Percentiles rank a stretch among this genome's conserved stretches.
phyloP scores from a whole-genome alignment of 2,797 vertebrate genomes.

The Sebastiscus tertius region DNA sequence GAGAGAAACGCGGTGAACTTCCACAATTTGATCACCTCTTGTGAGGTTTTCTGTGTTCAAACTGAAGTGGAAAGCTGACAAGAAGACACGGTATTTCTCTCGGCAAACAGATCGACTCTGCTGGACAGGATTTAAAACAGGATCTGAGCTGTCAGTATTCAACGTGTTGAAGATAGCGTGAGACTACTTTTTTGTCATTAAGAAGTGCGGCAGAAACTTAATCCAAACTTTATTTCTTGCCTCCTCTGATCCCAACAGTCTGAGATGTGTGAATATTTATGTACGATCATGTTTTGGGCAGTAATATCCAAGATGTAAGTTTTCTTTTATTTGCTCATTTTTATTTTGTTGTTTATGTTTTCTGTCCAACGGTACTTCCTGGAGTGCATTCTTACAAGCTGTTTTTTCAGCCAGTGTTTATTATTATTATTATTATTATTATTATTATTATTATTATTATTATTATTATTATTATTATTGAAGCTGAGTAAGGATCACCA shows the following conservation, averaged over 20 bases:
- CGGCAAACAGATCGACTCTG: not conserved
- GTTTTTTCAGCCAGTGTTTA: constrained; percentile 53
- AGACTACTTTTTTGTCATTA: not conserved
- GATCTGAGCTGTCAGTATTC: constrained; percentile 11
- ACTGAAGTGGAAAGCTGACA: not conserved
- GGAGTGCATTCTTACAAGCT: constrained; percentile 83
- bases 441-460: constrained; percentile 28
- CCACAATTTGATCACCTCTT: not conserved
- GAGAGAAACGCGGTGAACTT: not conserved
- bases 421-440: not conserved
- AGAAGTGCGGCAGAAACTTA: not conserved
- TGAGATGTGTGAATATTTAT: constrained; percentile 68
- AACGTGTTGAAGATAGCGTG: not conserved
- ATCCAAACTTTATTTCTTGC: constrained; percentile 10
- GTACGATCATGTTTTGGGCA: constrained; percentile 51
- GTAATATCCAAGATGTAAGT: constrained; percentile 36
- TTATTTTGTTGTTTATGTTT: constrained; percentile 35
- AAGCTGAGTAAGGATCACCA: constrained; percentile 78
- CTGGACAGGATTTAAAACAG: constrained; percentile 20
- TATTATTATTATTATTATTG: constrained; percentile 40
- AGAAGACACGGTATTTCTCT: not conserved
- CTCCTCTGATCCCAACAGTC: not conserved
- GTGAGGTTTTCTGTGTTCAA: not conserved
- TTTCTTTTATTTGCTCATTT: constrained; percentile 48
- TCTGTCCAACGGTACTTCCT: constrained; percentile 77